Evolutionary conservation across 2,888 invertebrate genomes (phyloP).

Genomic region (Papilio protenor): DNA sequence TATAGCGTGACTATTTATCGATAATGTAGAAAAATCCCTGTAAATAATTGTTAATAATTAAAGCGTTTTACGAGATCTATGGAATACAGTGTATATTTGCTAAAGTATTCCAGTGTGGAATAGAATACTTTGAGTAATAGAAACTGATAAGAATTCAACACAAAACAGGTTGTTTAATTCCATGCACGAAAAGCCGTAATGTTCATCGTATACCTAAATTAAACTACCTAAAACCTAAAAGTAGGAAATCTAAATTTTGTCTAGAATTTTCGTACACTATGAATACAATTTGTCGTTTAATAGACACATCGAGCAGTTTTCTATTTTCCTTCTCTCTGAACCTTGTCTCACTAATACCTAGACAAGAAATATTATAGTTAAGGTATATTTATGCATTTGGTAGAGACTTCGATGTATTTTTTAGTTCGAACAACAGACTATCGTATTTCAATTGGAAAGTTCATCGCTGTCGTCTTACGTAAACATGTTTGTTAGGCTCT

Average conservation of each 20-base stretch:
- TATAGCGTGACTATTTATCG: not conserved
- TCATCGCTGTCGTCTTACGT: constrained; percentile 7
- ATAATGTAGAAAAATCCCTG: not conserved
- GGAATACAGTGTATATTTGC: not conserved
- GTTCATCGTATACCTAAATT: not conserved
- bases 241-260: not conserved
- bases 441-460: constrained; percentile 30
- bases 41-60: too few relatives aligned
- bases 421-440: not conserved
- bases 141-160: not conserved
- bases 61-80: too few relatives aligned
- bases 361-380: not conserved
- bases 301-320: too few relatives aligned
- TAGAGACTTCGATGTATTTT: constrained; percentile 12
- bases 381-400: not conserved
- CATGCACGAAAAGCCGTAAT: not conserved
- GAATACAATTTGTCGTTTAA: too few relatives aligned
- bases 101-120: not conserved
- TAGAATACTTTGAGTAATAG: not conserved
- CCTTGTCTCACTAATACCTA: too few relatives aligned
- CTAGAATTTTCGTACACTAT: not conserved
- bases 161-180: not conserved
- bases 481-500: constrained; percentile 34
- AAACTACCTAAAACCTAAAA: not conserved
- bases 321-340: too few relatives aligned